Base-by-base conservation (phyloP, 2,113 vertebrate species). In the Heteronetta atricapilla region DNA sequence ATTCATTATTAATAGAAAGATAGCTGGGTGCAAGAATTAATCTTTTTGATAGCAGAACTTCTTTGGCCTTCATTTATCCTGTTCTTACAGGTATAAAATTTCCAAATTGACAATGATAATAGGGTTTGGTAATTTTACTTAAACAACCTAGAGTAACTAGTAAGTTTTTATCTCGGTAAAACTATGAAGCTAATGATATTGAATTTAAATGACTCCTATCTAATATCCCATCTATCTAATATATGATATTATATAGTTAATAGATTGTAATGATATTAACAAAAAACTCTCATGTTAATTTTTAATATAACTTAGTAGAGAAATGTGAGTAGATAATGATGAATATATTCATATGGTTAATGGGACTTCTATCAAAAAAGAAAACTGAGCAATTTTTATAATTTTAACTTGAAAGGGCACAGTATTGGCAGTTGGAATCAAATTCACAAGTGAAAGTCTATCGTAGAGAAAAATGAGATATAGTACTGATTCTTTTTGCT, bases 271-370 rank as follows among this genome's bases (percentile, higher is more conserved):
- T 88, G 42, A 60, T 82, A 90, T 82, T 92, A 94, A 44, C 55
- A 92, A 86, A 93, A 94, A 34, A 31, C 34, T 75, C 16, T 44
- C 55, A 60, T 93, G 26, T 72, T 94, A 73, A 91, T 96, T 90
- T 50, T 76, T 68, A 67, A 67, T 93, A 50, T 77, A 88, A 85
- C 93, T 80, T 85, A 50, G 25, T 50, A 86, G 26, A 85, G 42
- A 94, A 93, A 76, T 89, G 21, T 84, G 78, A 84, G 58, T 67
- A 84, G 42, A 20, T 88, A 92, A 94, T 91, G 40, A 89, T 92
- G 90, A 2, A 59, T 84, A 63, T 13, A 64, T 13, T 83, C 17
- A 55, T 52, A 74, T 86, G 34, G n/a, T 84, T 89, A 85, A 80
- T 53, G 36, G n/a, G n/a, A 62, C 20, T 86, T 93, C 40, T 52